Percentiles rank a stretch among this genome's conserved stretches.
Conservation (phyloP, 2,888 invertebrate species). For the Tenthredo distinguenda region DNA sequence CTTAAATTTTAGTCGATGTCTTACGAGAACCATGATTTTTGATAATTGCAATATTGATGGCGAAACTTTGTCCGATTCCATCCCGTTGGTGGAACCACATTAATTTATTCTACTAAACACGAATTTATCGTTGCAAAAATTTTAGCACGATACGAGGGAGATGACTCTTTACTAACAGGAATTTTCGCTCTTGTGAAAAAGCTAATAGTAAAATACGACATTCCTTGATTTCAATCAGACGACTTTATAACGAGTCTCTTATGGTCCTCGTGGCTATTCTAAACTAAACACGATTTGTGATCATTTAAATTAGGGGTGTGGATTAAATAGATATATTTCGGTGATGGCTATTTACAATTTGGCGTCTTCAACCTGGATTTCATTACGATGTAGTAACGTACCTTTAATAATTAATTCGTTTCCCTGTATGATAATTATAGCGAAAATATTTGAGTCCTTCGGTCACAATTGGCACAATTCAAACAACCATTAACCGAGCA, state of each 20-base stretch:
- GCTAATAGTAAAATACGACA: background rate
- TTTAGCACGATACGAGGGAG: background rate
- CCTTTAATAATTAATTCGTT: background rate
- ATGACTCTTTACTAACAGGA: background rate
- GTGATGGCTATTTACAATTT: constrained; percentile 55
- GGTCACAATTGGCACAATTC: background rate
- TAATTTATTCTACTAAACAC: background rate
- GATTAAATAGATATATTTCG: constrained; percentile 52
- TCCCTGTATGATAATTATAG: background rate
- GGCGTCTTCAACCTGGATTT: constrained; percentile 48
- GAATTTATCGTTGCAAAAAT: constrained; percentile 4
- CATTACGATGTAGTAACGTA: background rate
- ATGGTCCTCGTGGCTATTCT: background rate
- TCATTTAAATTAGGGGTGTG: constrained; percentile 48
- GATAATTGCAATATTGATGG: background rate
- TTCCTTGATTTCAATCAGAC: background rate
- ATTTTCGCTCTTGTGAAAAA: background rate
- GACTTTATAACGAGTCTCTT: background rate
- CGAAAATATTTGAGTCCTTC: background rate
- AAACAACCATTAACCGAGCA: constrained; percentile 17
- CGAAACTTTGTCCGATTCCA: background rate
- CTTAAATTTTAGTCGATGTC: constrained; percentile 9
- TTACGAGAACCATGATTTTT: constrained; percentile 26
- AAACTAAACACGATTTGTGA: constrained; percentile 23
- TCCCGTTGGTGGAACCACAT: background rate